A percentile compares a stretch with the other conserved stretches of the same genome.
Evolutionary conservation across 2,113 vertebrate genomes (phyloP).

Genomic region (Nycticorax nycticorax): DNA sequence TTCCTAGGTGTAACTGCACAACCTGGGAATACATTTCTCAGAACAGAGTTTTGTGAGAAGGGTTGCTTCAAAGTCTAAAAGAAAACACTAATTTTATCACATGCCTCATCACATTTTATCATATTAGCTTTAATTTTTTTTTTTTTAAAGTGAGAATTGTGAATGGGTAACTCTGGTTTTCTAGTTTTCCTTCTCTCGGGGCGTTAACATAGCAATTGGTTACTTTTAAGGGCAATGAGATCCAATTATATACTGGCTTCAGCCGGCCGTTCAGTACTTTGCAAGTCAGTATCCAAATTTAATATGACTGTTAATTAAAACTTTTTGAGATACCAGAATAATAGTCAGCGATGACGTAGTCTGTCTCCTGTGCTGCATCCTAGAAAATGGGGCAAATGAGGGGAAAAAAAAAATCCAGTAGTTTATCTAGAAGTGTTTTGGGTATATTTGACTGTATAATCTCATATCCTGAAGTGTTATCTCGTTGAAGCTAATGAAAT

Average conservation of each 20-base stretch:
- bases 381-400: not conserved
- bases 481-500: not conserved
- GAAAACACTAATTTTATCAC: not conserved
- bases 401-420: not conserved
- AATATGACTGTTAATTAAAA: constrained; percentile 11
- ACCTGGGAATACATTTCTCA: not conserved
- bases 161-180: not conserved
- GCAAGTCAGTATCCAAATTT: not conserved
- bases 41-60: not conserved
- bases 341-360: not conserved
- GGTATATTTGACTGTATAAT: not conserved
- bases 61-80: not conserved
- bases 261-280: not conserved
- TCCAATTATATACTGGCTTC: not conserved
- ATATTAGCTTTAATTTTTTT: not conserved
- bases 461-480: not conserved
- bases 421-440: not conserved
- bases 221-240: not conserved
- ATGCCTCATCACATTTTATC: too few species aligned
- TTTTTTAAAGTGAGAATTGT: not conserved
- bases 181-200: not conserved
- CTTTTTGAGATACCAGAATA: not conserved
- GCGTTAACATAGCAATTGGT: not conserved
- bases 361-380: not conserved
- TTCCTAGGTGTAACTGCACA: too few species aligned